Evolutionary conservation across 1,140 invertebrate genomes (phyloP), one percentile per base, ranked within the genome.

Genomic region (Alviniconcha marisindica): DNA sequence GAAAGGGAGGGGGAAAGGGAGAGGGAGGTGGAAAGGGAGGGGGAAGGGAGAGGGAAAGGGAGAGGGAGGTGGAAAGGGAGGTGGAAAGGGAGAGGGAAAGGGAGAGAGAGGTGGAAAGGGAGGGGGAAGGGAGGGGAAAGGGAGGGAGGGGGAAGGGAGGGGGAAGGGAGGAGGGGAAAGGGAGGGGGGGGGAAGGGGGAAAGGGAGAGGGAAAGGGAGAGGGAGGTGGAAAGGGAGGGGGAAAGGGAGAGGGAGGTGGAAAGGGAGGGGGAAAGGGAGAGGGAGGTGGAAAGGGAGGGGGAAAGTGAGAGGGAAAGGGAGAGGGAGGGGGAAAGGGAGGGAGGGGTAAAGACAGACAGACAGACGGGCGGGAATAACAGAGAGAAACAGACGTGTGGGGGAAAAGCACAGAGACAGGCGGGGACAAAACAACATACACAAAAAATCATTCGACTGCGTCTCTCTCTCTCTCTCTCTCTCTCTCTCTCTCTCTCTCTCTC

Each of bases 31-130:
- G 24, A 66, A n/a, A 60, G 56, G 54, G 21, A 24, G 54, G 12
- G 21, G 54, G 21, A 21, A 5, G 21, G 54, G 21, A 24, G 54
- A 0, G 5, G 21, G 0, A 2, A n/a, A 5, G 21, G 12, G 21
- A 60, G 54, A 21, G 7, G 54, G 21, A 14, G 21, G 54, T n/a
- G 28, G 21, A 21, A 18, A 60, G 0, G 28, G 54, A 60, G 14
- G 21, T 5, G 18, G 63, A 33, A 33, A 66, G 63, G 36, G 63
- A 31, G 28, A 66, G 63, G 36, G 28, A 66, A 33, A 66, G 28
- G 36, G 63, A 66, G 28, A 66, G 63, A 33, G 63, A 66, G 63
- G n/a, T n/a, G n/a, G n/a, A n/a, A n/a, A n/a, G n/a, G n/a, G n/a
- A n/a, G n/a, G n/a, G n/a, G n/a, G 18, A 33, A 66, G 28, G 18